Evolutionary conservation across 1,140 invertebrate species (phyloP), one percentile per base, ranked within the genome.

Genomic region (Cydia pomonella): DNA sequence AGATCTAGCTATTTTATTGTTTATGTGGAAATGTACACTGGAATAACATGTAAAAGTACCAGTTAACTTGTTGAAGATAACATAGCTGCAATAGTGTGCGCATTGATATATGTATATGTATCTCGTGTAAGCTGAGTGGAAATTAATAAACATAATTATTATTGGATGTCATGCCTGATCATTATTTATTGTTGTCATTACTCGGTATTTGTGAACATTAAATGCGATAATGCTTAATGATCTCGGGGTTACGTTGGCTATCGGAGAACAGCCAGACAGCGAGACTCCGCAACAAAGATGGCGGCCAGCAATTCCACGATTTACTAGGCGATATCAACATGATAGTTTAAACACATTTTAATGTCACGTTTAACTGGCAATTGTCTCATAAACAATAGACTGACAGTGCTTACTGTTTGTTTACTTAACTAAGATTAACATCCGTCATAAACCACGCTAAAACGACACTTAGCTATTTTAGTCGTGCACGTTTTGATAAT

Each of bases 161-260:
- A 66, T 66, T 66, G 63, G 29, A 33, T 23, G 64, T 69, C 29
- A 33, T 18, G 64, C 27, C 33, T n/a, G 64, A 69, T 38, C 64
- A 33, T 69, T 69, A 69, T 69, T 69, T 69, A 69, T 69, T 69
- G 29, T 69, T 38, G 64, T 69, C 64, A 69, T 69, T 69, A 69
- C 64, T 23, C 64, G 64, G 64, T 41, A 69, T 69, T 69, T 69
- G 64, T 33, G 64, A 18, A 41, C 64, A 69, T 69, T 33, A 66
- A 66, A 69, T 9, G 29, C 64, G 64, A 69, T 69, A 69, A 69
- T 69, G 64, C 64, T 33, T 69, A 69, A 69, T 69, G 64, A 41
- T 69, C 64, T 69, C 29, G 64, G 64, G 64, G 64, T 69, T 69
- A 69, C 21, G 27, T 69, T 69, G 27, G 64, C 64, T 69, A 69